Evolutionary conservation across 2,797 vertebrate genomes (phyloP).

Genomic region (Alauda arvensis): DNA sequence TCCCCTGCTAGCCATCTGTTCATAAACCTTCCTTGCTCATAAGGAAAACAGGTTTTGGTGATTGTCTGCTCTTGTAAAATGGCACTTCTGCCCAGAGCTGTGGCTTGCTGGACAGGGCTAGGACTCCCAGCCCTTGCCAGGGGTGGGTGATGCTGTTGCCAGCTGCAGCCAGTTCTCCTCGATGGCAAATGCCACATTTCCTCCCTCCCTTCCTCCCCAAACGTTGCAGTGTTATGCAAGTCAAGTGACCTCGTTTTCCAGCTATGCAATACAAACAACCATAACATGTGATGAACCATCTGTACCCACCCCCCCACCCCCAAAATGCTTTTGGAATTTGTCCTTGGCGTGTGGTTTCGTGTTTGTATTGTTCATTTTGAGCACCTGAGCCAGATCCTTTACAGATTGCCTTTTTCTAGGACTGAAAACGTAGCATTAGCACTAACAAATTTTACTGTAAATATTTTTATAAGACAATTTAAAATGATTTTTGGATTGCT

Average conservation of each 20-base stretch:
- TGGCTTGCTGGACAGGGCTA: neutral
- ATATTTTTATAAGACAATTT: constrained; percentile 77
- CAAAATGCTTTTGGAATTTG: constrained; percentile 54
- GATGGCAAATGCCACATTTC: constrained; percentile 27
- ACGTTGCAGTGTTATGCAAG: constrained; percentile 73
- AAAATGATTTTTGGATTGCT: constrained; percentile 60
- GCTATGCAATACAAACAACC: constrained; percentile 76
- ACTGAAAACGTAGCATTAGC: constrained; percentile 62
- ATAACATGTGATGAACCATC: constrained; percentile 56
- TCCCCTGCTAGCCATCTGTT: neutral
- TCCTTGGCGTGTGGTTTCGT: constrained; percentile 48
- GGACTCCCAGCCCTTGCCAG: neutral
- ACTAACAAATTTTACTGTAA: constrained; percentile 70
- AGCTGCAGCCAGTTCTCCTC: constrained; percentile 37
- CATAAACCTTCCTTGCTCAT: neutral
- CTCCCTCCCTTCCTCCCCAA: constrained; percentile 19
- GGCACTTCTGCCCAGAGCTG: neutral
- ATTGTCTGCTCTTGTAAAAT: neutral
- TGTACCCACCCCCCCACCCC: neutral
- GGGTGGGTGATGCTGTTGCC: neutral
- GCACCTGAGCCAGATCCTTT: constrained; percentile 74
- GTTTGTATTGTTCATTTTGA: constrained; percentile 58
- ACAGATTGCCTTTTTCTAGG: constrained; percentile 76
- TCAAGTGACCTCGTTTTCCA: constrained; percentile 76
- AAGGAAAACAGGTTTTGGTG: neutral